Conservation (phyloP, 2,797 vertebrate genomes). For the Sebastes nivosus region DNA sequence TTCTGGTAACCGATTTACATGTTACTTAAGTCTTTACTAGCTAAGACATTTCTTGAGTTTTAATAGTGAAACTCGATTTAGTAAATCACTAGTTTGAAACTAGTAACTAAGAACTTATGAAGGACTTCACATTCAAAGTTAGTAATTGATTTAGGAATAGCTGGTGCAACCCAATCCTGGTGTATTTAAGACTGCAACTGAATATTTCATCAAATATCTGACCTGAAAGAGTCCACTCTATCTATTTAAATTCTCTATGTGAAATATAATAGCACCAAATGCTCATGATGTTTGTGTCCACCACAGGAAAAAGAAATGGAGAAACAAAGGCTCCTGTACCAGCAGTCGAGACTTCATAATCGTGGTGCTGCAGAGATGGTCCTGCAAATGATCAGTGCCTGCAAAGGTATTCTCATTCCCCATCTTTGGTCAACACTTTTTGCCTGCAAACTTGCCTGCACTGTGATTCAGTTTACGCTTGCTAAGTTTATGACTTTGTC, state of each 20-base stretch:
- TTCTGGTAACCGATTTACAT: background rate
- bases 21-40: background rate
- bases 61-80: background rate
- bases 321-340: constrained; percentile 93
- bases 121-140: background rate
- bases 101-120: background rate
- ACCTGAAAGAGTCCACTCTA: constrained; percentile 19
- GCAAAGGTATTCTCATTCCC: constrained; percentile 84
- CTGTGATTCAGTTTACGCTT: background rate
- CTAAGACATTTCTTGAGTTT: background rate
- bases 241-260: constrained; percentile 38
- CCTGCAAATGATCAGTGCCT: constrained; percentile 96
- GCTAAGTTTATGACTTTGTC: background rate
- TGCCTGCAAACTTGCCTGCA: background rate
- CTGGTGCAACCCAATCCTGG: background rate
- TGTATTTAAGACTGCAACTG: background rate
- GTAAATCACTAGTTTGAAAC: background rate
- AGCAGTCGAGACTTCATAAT: constrained; percentile 93
- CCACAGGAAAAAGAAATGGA: constrained; percentile 95
- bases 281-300: constrained; percentile 41
- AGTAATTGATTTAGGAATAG: background rate
- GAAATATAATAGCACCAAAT: background rate
- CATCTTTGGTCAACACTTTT: background rate
- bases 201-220: background rate
- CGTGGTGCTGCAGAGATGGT: constrained; percentile 96